phyloP scores from a whole-genome alignment of 2,888 invertebrate genomes.

The Mechanitis messenoides region DNA sequence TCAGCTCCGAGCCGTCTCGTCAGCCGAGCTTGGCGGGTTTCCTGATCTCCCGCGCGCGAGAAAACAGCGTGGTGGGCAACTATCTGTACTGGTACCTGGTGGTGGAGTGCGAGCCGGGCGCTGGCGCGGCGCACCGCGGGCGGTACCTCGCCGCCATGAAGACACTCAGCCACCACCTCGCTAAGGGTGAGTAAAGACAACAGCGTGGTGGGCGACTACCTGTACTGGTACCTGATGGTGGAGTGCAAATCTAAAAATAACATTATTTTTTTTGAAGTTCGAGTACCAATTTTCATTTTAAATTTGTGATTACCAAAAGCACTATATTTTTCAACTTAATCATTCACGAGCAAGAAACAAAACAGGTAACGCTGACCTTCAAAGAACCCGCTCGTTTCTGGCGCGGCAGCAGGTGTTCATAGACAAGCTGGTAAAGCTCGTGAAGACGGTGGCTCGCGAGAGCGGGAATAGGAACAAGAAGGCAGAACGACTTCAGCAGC shows the following conservation, averaged over 20 bases:
- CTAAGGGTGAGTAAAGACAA: conserved; percentile 68
- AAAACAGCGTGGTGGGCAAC: conserved; percentile 93
- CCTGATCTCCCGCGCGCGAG: conserved; percentile 91
- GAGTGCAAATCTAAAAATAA: background rate
- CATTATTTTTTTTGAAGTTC: no score
- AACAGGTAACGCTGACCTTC: conserved; percentile 80
- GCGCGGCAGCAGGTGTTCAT: conserved; percentile 93
- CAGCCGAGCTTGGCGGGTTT: conserved; percentile 89
- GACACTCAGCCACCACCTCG: conserved; percentile 85
- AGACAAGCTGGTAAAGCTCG: conserved; percentile 90
- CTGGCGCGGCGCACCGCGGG: conserved; percentile 71
- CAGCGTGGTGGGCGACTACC: background rate
- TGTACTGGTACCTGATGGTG: background rate
- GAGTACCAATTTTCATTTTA: no score
- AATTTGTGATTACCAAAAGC: no score
- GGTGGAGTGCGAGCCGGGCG: conserved; percentile 93
- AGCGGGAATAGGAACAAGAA: conserved; percentile 94
- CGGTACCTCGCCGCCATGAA: conserved; percentile 70
- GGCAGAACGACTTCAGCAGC: conserved; percentile 89
- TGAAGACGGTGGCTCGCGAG: conserved; percentile 92
- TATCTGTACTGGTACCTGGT: conserved; percentile 98
- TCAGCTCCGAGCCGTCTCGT: conserved; percentile 29
- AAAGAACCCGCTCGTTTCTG: conserved; percentile 85
- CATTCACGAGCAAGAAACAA: no score
- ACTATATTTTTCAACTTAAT: no score